phyloP scores from a whole-genome alignment of 2,888 invertebrate species.

The Lissocephala sabroskyi region DNA sequence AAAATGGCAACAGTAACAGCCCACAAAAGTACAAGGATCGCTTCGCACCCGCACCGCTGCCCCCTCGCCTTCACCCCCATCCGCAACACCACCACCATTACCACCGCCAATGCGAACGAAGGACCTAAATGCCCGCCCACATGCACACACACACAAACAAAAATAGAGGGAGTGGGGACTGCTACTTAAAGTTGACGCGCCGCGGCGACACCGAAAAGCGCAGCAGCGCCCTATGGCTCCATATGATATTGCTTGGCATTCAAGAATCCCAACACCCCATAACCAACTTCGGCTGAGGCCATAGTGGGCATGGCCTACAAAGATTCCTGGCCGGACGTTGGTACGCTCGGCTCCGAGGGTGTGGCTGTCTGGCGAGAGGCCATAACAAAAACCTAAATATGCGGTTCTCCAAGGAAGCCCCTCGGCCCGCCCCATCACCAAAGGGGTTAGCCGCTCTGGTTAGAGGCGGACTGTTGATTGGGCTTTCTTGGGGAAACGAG shows the following conservation, averaged over 20 bases:
- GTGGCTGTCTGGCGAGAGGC: slow-evolving; percentile 44
- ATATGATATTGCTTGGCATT: neutral
- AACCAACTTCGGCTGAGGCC: no score
- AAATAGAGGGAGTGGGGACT: slow-evolving; percentile 29
- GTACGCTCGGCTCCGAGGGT: slow-evolving; percentile 18
- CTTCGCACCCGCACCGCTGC: no score
- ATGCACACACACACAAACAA: slow-evolving; percentile 22
- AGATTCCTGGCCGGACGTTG: no score
- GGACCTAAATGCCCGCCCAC: slow-evolving; percentile 24
- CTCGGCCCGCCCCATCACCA: slow-evolving; percentile 74
- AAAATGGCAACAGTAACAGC: slow-evolving; percentile 59
- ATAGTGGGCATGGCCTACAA: no score
- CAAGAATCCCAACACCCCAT: no score
- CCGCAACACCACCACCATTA: neutral
- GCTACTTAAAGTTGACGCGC: slow-evolving; percentile 40
- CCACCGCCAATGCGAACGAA: no score
- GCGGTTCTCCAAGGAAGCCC: slow-evolving; percentile 74
- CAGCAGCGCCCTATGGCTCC: slow-evolving; percentile 15
- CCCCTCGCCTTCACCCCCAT: no score
- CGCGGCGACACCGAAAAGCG: slow-evolving; percentile 24
- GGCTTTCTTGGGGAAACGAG: slow-evolving; percentile 55
- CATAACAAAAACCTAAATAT: slow-evolving; percentile 74
- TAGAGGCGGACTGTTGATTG: slow-evolving; percentile 69
- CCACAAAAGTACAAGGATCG: slow-evolving; percentile 52
- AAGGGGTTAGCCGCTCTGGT: slow-evolving; percentile 73